Evolutionary conservation across 2,113 vertebrate species (phyloP).

Genomic region (Psittacus erithacus): DNA sequence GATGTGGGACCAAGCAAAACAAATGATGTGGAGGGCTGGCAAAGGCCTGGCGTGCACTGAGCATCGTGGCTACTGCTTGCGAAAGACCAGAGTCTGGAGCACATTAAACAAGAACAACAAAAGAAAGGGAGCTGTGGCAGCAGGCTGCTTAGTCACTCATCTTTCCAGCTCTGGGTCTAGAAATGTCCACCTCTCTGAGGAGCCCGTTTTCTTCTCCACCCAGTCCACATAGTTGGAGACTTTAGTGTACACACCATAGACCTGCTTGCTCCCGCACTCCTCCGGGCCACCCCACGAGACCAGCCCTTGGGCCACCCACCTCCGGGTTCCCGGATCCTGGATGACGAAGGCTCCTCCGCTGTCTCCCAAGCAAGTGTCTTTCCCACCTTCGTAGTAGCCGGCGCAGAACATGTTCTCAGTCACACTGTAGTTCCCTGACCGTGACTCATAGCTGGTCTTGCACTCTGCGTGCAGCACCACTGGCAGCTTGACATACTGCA

Average conservation of each 20-base stretch:
- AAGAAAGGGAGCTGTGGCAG: not conserved
- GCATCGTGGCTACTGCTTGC: constrained; percentile 29
- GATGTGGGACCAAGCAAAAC: not conserved
- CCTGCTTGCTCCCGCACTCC: constrained; percentile 92
- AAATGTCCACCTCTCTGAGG: constrained; percentile 46
- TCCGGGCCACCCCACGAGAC: constrained; percentile 97
- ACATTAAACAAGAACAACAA: constrained; percentile 41
- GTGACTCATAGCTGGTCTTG: constrained; percentile 87
- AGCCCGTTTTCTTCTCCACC: constrained; percentile 80
- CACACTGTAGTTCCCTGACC: constrained; percentile 90
- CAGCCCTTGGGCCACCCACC: constrained; percentile 90
- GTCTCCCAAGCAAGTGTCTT: constrained; percentile 94
- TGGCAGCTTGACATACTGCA: constrained; percentile 95
- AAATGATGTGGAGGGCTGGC: not conserved
- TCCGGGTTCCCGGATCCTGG: constrained; percentile 74
- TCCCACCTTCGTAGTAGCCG: constrained; percentile 89
- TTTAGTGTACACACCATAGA: constrained; percentile 95
- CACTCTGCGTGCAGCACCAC: constrained; percentile 90
- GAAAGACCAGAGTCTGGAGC: constrained; percentile 45
- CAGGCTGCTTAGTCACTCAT: constrained; percentile 64
- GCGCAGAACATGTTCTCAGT: constrained; percentile 98
- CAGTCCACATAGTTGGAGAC: constrained; percentile 88
- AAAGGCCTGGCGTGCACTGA: not conserved
- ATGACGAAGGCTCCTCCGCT: constrained; percentile 92
- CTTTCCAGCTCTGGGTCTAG: constrained; percentile 56